These are phyloP conservation scores for Synanthedon tipuliformis DNA, from an alignment of 2,888 invertebrate species.

Conservation along the genomic window DNA sequence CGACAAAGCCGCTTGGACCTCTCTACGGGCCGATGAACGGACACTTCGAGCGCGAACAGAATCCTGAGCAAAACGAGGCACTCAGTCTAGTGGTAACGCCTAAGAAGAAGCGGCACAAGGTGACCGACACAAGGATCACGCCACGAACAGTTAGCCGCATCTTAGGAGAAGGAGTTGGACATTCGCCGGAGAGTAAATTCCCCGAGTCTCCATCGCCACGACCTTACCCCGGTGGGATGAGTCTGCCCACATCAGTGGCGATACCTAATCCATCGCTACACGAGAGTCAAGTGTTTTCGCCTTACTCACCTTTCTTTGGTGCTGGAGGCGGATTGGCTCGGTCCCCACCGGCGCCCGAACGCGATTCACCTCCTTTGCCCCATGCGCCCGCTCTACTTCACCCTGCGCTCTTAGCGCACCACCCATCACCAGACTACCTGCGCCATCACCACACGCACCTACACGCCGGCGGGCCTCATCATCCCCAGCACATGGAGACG, in stretches of 20 bases:
- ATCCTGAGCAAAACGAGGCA: constrained; percentile 92
- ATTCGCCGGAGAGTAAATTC: constrained; percentile 72
- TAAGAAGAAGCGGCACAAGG: constrained; percentile 97
- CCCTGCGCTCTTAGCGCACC: constrained; percentile 86
- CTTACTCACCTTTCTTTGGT: constrained; percentile 91
- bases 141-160: constrained; percentile 90
- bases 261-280: constrained; percentile 96
- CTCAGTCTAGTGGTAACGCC: constrained; percentile 94
- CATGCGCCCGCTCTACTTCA: constrained; percentile 88
- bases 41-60: constrained; percentile 73
- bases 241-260: constrained; percentile 94
- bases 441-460: constrained; percentile 79
- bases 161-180: constrained; percentile 82
- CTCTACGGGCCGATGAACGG: constrained; percentile 76
- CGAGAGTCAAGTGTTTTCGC: constrained; percentile 93
- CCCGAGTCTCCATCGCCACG: constrained; percentile 80
- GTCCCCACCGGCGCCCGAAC: constrained; percentile 73
- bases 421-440: constrained; percentile 84
- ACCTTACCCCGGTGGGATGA: constrained; percentile 86
- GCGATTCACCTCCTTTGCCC: constrained; percentile 87
- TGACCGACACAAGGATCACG: constrained; percentile 93
- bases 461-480: constrained; percentile 79
- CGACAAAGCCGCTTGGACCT: constrained; percentile 79
- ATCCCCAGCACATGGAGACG: constrained; percentile 85
- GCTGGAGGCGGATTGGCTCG: constrained; percentile 64